These are phyloP conservation scores for Stegostoma tigrinum DNA, from an alignment of 2,113 vertebrate genomes.

Conservation along the genomic window DNA sequence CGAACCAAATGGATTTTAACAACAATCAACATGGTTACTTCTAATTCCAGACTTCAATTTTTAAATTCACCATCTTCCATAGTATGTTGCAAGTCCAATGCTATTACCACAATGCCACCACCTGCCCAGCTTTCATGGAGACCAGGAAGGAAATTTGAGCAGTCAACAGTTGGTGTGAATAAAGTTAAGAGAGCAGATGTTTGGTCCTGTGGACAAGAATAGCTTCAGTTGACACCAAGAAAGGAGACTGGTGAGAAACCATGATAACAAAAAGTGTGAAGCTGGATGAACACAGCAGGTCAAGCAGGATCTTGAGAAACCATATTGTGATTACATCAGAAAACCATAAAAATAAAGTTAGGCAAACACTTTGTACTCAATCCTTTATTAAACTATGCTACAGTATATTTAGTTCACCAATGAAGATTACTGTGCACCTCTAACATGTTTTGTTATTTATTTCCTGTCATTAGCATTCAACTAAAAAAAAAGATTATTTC, in stretches of 20 bases:
- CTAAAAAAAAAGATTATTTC: slow-evolving; percentile 1
- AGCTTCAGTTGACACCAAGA: not conserved
- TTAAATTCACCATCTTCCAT: no score
- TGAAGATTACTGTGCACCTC: not conserved
- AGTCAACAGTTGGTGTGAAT: not conserved
- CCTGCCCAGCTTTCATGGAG: not conserved
- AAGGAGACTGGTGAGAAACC: not conserved
- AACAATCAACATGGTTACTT: no score
- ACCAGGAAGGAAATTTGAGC: not conserved
- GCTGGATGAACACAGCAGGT: no score
- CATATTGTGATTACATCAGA: not conserved
- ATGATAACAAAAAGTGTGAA: no score
- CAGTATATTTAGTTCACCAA: not conserved
- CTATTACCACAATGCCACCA: no score
- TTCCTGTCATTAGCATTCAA: not conserved
- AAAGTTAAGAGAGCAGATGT: not conserved
- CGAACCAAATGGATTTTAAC: no score
- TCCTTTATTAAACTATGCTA: not conserved
- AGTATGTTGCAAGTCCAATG: no score
- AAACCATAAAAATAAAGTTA: not conserved
- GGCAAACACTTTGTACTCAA: not conserved
- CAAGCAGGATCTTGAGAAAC: no score
- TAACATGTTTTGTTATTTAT: not conserved
- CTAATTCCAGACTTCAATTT: no score
- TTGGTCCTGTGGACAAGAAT: not conserved